Evolutionary conservation across 2,113 vertebrate genomes (phyloP), one percentile per base, ranked within the genome.

Genomic region (Lipophrys pholis): DNA sequence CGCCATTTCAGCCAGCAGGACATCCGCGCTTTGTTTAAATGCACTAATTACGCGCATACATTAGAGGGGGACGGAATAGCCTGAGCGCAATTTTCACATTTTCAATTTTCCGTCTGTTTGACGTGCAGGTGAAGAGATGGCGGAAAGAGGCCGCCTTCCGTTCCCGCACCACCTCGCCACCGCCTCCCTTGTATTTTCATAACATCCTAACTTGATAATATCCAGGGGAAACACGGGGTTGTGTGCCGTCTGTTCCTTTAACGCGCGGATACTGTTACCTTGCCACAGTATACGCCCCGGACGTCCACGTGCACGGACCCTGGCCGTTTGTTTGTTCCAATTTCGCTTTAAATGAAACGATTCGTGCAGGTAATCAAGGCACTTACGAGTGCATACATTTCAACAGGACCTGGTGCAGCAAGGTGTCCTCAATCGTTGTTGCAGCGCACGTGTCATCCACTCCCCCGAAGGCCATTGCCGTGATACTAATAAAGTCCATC

Each of bases 11-110:
- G 92, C 92, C 93, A 94, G 93, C 92, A 93, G 93, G 93, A 94
- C 93, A 93, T 91, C 90, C 90, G 90, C 81, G 91, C 93, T 92
- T 94, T 94, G 94, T 94, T 95, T 95, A 95, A 94, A 94, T 89
- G 93, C 87, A 91, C 93, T 93, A 95, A 95, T 95, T 94, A 94
- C 92, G 87, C 84, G 89, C 90, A 90, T 90, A 90, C 90, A 91
- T 92, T 91, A 91, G 77, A 66, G 74, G 58, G 78, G 76, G 73
- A 64, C 38, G 72, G 82, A 87, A 69, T 76, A 82, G 88, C 62
- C 78, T 40, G 78, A 77, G 86, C 87, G 85, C 88, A 93, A 90
- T 93, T 93, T 92, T 85, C 88, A 80, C 89, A 91, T 89, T 91
- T 93, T 85, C 80, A 87, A 90, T 92, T 91, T 91, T 82, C 83